Percentiles rank a stretch among this genome's conserved stretches.
Evolutionary conservation across 2,888 invertebrate genomes (phyloP).

Genomic region (Drosophila limbata): DNA sequence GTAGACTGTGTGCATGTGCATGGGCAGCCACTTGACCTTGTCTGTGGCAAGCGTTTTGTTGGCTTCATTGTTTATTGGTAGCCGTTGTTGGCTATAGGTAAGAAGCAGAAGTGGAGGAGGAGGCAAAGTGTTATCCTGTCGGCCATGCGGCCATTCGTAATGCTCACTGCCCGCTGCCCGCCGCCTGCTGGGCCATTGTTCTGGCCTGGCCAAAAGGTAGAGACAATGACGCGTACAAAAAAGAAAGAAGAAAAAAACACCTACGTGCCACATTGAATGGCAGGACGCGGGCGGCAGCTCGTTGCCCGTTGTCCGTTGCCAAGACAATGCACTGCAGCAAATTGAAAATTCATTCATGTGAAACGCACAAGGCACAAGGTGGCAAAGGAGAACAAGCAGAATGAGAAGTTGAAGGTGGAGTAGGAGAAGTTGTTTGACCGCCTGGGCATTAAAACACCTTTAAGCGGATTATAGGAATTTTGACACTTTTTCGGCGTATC

Average conservation of each 20-base stretch:
- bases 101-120: slow-evolving; percentile 8
- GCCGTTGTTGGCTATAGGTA: slow-evolving; percentile 39
- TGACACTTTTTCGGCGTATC: slow-evolving; percentile 81
- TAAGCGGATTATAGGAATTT: slow-evolving; percentile 82
- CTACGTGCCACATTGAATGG: slow-evolving; percentile 79
- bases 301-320: slow-evolving; percentile 62
- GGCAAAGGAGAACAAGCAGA: slow-evolving; percentile 38
- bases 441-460: slow-evolving; percentile 78
- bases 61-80: slow-evolving; percentile 46
- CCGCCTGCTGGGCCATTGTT: slow-evolving; percentile 79
- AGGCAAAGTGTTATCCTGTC: slow-evolving; percentile 68
- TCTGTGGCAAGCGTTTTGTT: slow-evolving; percentile 59
- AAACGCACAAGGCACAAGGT: slow-evolving; percentile 68
- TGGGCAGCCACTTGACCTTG: slow-evolving; percentile 64
- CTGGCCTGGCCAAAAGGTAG: slow-evolving; percentile 53
- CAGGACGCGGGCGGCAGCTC: slow-evolving; percentile 71
- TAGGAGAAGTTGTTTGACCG: slow-evolving; percentile 60
- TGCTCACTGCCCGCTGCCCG: slow-evolving; percentile 46
- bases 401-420: slow-evolving; percentile 11
- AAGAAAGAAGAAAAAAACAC: slow-evolving; percentile 43
- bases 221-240: slow-evolving; percentile 77
- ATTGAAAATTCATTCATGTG: slow-evolving; percentile 82
- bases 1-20: slow-evolving; percentile 44
- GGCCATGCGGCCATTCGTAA: slow-evolving; percentile 63
- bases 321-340: slow-evolving; percentile 77